phyloP scores from a whole-genome alignment of 1,140 invertebrate species.

The Harpegnathos saltator region DNA sequence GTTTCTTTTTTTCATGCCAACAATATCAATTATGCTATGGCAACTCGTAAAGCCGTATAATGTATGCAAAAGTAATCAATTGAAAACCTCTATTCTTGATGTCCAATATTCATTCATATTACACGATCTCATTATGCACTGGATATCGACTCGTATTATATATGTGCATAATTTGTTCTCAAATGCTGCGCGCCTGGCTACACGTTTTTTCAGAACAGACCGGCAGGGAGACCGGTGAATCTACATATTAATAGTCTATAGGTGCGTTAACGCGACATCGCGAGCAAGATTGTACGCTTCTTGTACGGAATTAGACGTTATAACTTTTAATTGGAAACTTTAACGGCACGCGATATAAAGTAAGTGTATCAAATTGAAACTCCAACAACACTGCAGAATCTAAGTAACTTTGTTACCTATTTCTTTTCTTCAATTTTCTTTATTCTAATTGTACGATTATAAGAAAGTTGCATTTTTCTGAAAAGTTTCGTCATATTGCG shows the following conservation, averaged over 20 bases:
- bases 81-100: constrained; percentile 59
- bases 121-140: constrained; percentile 40
- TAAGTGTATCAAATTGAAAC: neutral
- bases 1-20: neutral
- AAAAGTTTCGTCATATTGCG: neutral
- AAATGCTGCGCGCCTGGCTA: constrained; percentile 13
- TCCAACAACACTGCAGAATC: neutral
- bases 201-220: constrained; percentile 12
- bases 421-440: neutral
- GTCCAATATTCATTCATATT: constrained; percentile 70
- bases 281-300: neutral
- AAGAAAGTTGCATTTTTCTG: neutral
- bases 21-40: constrained; percentile 21
- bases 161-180: constrained; percentile 66
- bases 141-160: constrained; percentile 61
- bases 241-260: constrained; percentile 28
- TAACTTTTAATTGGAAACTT: constrained; percentile 19
- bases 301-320: neutral
- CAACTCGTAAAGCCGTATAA: constrained; percentile 34
- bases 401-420: neutral
- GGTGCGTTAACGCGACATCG: neutral
- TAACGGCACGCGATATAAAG: neutral
- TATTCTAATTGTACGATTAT: neutral
- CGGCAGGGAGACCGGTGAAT: neutral
- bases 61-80: constrained; percentile 59